A percentile compares a stretch with the other conserved stretches of the same genome.
Evolutionary conservation across 2,888 invertebrate genomes (phyloP).

Genomic region (Falcaria lacertinaria): DNA sequence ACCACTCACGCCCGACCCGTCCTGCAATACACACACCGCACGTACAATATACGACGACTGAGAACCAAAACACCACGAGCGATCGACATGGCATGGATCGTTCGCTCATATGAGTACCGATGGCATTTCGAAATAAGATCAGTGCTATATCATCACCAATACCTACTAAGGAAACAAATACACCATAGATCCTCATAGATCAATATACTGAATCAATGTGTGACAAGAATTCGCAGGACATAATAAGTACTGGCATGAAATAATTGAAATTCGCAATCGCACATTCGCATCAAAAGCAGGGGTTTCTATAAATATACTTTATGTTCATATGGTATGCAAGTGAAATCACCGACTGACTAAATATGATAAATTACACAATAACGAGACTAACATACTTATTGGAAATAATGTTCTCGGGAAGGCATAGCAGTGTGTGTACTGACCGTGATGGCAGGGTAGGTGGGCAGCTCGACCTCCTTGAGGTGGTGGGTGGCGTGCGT

Average conservation of each 20-base stretch:
- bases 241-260: conserved; percentile 20
- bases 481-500: conserved; percentile 89
- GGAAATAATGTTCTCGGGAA: background rate
- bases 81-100: too few species aligned
- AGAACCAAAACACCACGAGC: conserved; percentile 8
- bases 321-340: too few species aligned
- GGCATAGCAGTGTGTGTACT: conserved; percentile 42
- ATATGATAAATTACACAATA: too few species aligned
- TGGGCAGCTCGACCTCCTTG: conserved; percentile 83
- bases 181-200: background rate
- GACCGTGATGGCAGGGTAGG: conserved; percentile 71
- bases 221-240: too few species aligned
- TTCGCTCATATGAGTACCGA: too few species aligned
- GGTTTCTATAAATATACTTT: too few species aligned
- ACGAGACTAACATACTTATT: conserved; percentile 2
- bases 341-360: conserved; percentile 11
- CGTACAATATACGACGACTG: background rate
- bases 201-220: too few species aligned
- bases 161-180: background rate
- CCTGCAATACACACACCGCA: conserved; percentile 73
- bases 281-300: conserved; percentile 43
- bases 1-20: conserved; percentile 76
- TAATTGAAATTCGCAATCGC: conserved; percentile 39
- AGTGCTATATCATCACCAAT: background rate
- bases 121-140: background rate